phyloP scores from a whole-genome alignment of 2,113 vertebrate genomes.

The Phoxinus phoxinus region DNA sequence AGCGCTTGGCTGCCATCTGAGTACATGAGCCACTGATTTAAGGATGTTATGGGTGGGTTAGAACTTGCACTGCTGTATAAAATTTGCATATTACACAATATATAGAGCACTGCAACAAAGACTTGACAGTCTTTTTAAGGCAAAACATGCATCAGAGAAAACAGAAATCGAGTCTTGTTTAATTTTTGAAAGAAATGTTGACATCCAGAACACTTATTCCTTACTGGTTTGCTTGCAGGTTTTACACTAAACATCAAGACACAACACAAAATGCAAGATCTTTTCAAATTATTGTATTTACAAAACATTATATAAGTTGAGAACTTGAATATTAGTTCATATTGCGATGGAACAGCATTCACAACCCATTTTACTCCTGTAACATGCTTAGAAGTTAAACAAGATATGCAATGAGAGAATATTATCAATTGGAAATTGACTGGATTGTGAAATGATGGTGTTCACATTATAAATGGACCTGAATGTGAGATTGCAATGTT shows the following conservation, averaged over 20 bases:
- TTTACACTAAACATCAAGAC: neutral
- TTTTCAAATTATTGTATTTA: neutral
- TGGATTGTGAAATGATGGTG: neutral
- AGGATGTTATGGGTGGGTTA: neutral
- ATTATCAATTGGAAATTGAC: neutral
- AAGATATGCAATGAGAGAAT: neutral
- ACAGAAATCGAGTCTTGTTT: neutral
- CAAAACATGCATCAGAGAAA: neutral
- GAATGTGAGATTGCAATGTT: neutral
- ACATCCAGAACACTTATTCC: neutral
- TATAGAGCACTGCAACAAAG: constrained; percentile 8
- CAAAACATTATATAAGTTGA: neutral
- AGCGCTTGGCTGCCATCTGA: constrained; percentile 22
- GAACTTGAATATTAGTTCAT: neutral
- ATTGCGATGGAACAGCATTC: neutral
- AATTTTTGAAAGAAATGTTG: neutral
- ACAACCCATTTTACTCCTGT: neutral
- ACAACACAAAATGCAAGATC: neutral
- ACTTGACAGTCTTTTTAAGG: neutral
- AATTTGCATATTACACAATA: constrained; percentile 22
- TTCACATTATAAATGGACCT: neutral
- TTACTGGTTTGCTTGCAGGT: neutral
- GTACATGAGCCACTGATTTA: neutral
- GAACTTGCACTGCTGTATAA: neutral
- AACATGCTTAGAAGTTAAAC: neutral